Conservation (phyloP, 1,140 invertebrate species). For the Goniozus legneri region DNA sequence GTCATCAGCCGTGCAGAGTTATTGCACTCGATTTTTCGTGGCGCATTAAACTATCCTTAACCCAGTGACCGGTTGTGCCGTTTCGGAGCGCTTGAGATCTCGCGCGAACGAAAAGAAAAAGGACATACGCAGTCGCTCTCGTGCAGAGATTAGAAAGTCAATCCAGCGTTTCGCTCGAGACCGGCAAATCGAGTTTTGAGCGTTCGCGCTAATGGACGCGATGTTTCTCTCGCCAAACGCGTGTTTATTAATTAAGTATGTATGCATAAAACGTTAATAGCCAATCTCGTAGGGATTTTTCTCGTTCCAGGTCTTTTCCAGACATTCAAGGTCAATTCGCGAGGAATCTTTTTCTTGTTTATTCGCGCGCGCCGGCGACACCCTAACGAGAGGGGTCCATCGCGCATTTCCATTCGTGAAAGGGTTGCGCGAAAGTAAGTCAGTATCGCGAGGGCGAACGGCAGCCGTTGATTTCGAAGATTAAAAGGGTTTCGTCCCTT, state of each 20-base stretch:
- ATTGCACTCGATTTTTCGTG: conserved; percentile 13
- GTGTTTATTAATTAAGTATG: too few relatives aligned
- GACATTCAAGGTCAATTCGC: background rate
- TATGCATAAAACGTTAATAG: too few relatives aligned
- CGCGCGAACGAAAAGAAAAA: too few relatives aligned
- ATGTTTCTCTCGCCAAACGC: too few relatives aligned
- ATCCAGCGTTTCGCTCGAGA: conserved; percentile 24
- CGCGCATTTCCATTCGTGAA: conserved; percentile 18
- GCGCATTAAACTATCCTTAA: conserved; percentile 33
- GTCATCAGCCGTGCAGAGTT: conserved; percentile 15
- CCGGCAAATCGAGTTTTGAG: background rate
- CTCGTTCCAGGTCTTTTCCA: too few relatives aligned
- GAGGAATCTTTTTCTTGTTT: conserved; percentile 12
- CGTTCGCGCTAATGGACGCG: too few relatives aligned
- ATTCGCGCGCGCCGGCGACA: too few relatives aligned
- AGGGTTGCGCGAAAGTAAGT: conserved; percentile 47
- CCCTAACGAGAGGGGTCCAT: conserved; percentile 8
- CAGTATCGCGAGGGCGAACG: conserved; percentile 40
- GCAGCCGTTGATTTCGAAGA: conserved; percentile 16
- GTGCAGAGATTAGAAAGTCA: conserved; percentile 43
- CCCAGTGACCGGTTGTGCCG: conserved; percentile 48
- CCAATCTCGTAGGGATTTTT: too few relatives aligned
- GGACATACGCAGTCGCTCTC: conserved; percentile 28
- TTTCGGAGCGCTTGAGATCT: conserved; percentile 22
- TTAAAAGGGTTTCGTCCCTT: conserved; percentile 23